Evolutionary conservation across 2,113 vertebrate species (phyloP).

Genomic region (Neolamprologus hecqui): DNA sequence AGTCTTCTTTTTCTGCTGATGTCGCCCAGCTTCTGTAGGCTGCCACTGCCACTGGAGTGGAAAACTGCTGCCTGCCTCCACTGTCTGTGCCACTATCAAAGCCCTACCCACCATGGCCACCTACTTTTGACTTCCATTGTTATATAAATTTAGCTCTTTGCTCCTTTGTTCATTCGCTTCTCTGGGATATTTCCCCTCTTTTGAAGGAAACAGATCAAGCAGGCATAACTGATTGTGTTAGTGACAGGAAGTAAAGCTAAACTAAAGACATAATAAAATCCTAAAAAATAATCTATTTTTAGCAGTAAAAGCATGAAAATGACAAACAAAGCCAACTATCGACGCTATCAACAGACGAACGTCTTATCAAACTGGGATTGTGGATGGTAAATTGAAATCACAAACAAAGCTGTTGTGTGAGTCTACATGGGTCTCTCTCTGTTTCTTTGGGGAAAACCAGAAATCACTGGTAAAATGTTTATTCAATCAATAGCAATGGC

Average conservation of each 20-base stretch:
- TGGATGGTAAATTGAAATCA: not conserved
- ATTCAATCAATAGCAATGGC: not conserved
- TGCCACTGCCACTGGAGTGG: not conserved
- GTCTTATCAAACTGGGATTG: not conserved
- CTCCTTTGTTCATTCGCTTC: not conserved
- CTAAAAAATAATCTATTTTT: not conserved
- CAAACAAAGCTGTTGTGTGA: not conserved
- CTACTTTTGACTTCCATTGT: not conserved
- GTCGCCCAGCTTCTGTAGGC: not conserved
- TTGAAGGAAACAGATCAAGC: not conserved
- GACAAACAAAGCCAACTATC: not conserved
- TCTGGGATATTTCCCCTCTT: not conserved
- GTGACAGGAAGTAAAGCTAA: not conserved
- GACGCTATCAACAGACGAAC: not conserved
- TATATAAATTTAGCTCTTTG: not conserved
- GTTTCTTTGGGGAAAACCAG: not conserved
- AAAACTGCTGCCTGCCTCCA: not conserved
- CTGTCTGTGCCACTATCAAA: not conserved
- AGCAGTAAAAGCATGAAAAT: not conserved
- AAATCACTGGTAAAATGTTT: not conserved
- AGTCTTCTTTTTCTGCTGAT: not conserved
- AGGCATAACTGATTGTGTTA: not conserved
- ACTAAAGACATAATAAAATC: not conserved
- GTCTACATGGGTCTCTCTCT: not conserved
- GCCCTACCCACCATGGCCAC: not conserved